Evolutionary conservation across 2,797 vertebrate genomes (phyloP), one percentile per base, ranked within the genome.

Genomic region (Sebastes hopkinsi): DNA sequence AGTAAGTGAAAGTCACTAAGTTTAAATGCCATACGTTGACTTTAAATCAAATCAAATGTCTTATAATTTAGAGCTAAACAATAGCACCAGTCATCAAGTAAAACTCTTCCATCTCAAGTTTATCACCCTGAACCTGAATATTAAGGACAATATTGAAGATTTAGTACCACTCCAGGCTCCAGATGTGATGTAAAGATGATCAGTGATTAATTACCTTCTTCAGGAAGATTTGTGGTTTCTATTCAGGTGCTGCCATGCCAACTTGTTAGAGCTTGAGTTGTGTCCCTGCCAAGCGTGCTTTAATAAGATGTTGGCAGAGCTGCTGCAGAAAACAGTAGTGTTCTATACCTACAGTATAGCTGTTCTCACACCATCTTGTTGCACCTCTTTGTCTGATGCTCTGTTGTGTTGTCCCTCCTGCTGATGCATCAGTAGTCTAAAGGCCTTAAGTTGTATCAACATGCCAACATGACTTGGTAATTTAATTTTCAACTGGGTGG

Each of bases 401-500:
- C 23, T 52, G 20, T 23, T 60, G 64, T 54, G 11, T 5, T 58
- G 23, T 67, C 54, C n/a, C 18, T 69, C 20, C 58, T n/a, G 13
- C 18, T 58, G 55, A 81, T 69, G 50, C 23, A 54, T 70, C 30
- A 38, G 61, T 36, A 65, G 62, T 46, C 22, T 18, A 2, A 18
- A 23, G 36, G 62, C 36, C 13, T 14, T 23, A 58, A 73, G 23
- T 68, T 18, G 8, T 34, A 38, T 60, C 42, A 75, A 46, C 36
- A 27, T 67, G 22, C 27, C 34, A 67, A 23, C 13, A 34, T 68
- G 34, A 65, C 22, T 65, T 38, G 30, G 55, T 67, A n/a, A 67
- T 76, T 77, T 50, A 42, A 77, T 67, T 66, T 80, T 56, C n/a
- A 59, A 14, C 67, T 18, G 46, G 29, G 38, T 80, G 12, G 32